Evolutionary conservation across 2,888 invertebrate species (phyloP).

Genomic region (Bimastos eiseni): DNA sequence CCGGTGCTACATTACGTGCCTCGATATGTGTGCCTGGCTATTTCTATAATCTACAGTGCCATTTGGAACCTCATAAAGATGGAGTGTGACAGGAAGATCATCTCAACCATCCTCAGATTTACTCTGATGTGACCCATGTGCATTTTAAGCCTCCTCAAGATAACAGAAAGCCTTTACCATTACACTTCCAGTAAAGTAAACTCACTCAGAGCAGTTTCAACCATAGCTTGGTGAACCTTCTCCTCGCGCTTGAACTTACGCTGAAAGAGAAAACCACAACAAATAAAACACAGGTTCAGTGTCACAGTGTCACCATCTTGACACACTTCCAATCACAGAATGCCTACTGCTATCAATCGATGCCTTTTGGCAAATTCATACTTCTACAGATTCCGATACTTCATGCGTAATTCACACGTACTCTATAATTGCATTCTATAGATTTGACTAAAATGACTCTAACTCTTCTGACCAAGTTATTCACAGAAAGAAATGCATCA

Average conservation of each 20-base stretch:
- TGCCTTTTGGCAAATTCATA: background rate
- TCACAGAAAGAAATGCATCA: background rate
- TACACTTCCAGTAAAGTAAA: conserved; percentile 34
- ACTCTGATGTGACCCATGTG: background rate
- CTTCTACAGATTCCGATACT: background rate
- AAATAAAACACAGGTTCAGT: background rate
- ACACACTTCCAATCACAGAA: background rate
- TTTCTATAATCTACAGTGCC: background rate
- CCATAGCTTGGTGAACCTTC: conserved; percentile 54
- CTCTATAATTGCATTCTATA: background rate
- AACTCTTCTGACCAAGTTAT: background rate
- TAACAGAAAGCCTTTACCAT: too few relatives aligned
- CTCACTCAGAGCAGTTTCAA: conserved; percentile 65
- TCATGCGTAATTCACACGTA: background rate
- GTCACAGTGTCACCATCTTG: background rate
- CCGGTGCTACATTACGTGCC: too few relatives aligned
- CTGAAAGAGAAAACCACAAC: conserved; percentile 45
- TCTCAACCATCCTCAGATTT: background rate
- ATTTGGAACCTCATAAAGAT: background rate
- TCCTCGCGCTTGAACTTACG: conserved; percentile 92
- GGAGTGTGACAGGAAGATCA: background rate
- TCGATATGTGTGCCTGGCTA: too few relatives aligned
- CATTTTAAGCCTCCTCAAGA: background rate
- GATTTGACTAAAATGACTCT: background rate
- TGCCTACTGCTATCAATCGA: background rate